Conservation (phyloP, 2,888 invertebrate species). For the Lissocephala sabroskyi region DNA sequence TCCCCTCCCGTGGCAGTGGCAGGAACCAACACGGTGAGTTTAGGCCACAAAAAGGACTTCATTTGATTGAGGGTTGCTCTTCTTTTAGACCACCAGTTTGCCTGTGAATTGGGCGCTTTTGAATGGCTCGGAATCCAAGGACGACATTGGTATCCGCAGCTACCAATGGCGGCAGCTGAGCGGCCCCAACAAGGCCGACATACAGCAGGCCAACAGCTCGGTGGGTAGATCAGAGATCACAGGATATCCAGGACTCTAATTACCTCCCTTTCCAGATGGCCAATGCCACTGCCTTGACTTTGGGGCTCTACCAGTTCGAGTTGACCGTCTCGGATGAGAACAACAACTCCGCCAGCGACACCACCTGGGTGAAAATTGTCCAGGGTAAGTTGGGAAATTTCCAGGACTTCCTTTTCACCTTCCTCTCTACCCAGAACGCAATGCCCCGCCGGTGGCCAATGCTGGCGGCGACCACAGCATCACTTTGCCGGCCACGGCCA, state of each 20-base stretch:
- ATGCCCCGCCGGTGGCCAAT: constrained; percentile 89
- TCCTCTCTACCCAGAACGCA: constrained; percentile 81
- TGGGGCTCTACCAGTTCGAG: constrained; percentile 87
- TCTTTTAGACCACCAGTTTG: constrained; percentile 81
- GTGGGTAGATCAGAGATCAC: constrained; percentile 38
- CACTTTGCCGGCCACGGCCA: constrained; percentile 81
- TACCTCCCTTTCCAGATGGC: constrained; percentile 72
- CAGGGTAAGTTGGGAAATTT: constrained; percentile 77
- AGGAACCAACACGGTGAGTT: constrained; percentile 74
- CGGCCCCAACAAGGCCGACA: constrained; percentile 78
- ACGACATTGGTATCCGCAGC: constrained; percentile 86
- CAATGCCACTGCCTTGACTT: constrained; percentile 86
- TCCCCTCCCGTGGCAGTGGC: constrained; percentile 85
- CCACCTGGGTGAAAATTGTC: constrained; percentile 83
- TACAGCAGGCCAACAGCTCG: constrained; percentile 76
- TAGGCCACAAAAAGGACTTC: background rate
- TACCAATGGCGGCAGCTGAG: constrained; percentile 89
- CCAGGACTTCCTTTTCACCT: background rate
- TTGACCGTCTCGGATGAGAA: constrained; percentile 89
- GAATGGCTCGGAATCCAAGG: constrained; percentile 86
- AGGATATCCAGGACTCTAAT: no score
- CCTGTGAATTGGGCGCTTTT: constrained; percentile 86
- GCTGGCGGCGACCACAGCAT: constrained; percentile 89
- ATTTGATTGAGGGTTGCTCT: constrained; percentile 11
- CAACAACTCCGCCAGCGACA: constrained; percentile 84